phyloP scores from a whole-genome alignment of 2,888 invertebrate genomes.

The Chaetogeoica ovagalla region DNA sequence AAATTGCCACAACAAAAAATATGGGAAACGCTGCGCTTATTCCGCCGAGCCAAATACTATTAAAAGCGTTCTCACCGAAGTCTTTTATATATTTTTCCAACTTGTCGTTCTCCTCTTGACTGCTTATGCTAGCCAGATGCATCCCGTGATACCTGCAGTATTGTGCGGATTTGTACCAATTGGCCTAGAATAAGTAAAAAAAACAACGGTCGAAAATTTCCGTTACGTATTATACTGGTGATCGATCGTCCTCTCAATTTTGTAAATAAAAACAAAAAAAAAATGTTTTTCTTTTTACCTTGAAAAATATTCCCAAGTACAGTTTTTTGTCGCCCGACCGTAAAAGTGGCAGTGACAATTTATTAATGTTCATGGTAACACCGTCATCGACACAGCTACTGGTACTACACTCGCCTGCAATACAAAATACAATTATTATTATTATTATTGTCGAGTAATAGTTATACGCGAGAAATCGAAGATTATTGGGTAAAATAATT shows the following conservation, averaged over 20 bases:
- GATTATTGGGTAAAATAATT: no score
- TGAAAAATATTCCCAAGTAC: constrained; percentile 90
- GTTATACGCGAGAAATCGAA: no score
- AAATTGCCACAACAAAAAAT: no score
- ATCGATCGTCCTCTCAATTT: no score
- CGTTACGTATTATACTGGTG: background rate
- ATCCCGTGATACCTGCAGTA: constrained; percentile 92
- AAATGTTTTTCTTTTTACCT: constrained; percentile 69
- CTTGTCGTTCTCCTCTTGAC: constrained; percentile 87
- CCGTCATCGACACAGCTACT: constrained; percentile 73
- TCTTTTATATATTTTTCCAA: constrained; percentile 88
- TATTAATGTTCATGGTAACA: constrained; percentile 70
- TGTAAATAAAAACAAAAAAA: background rate
- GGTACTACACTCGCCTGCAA: constrained; percentile 58
- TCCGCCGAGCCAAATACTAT: background rate
- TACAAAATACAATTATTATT: background rate
- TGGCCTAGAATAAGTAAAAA: constrained; percentile 68
- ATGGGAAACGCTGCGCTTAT: background rate
- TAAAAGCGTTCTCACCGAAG: constrained; percentile 68
- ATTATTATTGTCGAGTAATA: background rate
- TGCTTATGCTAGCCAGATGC: constrained; percentile 86
- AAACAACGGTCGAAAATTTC: no score
- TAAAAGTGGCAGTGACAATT: constrained; percentile 88
- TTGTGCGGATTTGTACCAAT: constrained; percentile 89
- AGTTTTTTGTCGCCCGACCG: constrained; percentile 87